These are phyloP conservation scores for Macrobrachium rosenbergii DNA, from an alignment of 1,140 invertebrate species.

Conservation along the genomic window DNA sequence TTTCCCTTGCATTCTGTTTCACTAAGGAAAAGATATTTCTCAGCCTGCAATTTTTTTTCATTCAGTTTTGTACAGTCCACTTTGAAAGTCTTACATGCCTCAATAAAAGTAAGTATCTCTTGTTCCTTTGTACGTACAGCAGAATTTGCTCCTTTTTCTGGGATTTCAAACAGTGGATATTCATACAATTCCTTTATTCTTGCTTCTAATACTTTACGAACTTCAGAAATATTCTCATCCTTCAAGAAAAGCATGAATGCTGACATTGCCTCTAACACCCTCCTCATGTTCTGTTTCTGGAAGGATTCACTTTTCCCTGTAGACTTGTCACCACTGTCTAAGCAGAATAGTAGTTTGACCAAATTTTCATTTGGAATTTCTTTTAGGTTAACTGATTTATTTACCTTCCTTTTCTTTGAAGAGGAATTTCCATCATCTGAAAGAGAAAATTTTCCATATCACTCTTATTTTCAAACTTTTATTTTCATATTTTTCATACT, in stretches of 20 bases:
- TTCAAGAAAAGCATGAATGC: slow-evolving; percentile 1
- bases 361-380: neutral
- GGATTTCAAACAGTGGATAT: no score
- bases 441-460: neutral
- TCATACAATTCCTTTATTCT: no score
- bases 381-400: neutral
- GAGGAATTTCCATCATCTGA: neutral
- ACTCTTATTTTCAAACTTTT: no score
- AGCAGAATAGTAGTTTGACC: slow-evolving; percentile 23
- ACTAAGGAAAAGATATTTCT: slow-evolving; percentile 2
- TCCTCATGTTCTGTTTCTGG: neutral
- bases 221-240: neutral
- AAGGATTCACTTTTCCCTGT: neutral
- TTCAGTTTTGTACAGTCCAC: slow-evolving; percentile 2
- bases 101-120: neutral
- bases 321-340: slow-evolving; percentile 28
- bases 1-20: slow-evolving; percentile 25
- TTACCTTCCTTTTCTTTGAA: no score
- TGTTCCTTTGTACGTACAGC: no score
- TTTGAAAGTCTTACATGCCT: slow-evolving; percentile 4
- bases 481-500: neutral
- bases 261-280: neutral
- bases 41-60: slow-evolving; percentile 16
- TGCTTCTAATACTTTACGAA: no score
- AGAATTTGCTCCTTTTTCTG: no score